Evolutionary conservation across 2,797 vertebrate species (phyloP).

Genomic region (Gambelia wislizenii): DNA sequence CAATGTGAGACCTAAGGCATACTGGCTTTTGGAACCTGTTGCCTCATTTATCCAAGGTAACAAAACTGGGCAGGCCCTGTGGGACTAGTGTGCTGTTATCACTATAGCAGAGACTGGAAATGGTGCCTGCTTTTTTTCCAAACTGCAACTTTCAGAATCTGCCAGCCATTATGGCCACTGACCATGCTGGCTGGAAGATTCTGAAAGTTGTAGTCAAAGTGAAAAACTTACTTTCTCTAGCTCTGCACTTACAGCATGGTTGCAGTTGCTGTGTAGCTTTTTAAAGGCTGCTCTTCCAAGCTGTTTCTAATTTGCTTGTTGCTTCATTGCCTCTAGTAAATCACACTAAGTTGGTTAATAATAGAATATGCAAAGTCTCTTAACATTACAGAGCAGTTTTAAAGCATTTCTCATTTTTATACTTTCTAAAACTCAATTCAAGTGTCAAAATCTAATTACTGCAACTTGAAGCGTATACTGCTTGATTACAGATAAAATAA

Average conservation of each 20-base stretch:
- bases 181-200: too few relatives aligned
- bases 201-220: too few relatives aligned
- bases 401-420: constrained; percentile 71
- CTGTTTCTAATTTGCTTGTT: constrained; percentile 18
- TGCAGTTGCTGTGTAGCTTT: constrained; percentile 1
- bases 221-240: too few relatives aligned
- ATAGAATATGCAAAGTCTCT: constrained; percentile 53
- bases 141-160: too few relatives aligned
- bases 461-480: constrained; percentile 40
- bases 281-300: constrained; percentile 4
- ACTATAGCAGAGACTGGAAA: not conserved
- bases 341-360: constrained; percentile 63
- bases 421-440: constrained; percentile 67
- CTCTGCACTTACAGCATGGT: not conserved
- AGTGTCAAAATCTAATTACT: constrained; percentile 72
- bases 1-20: too few relatives aligned
- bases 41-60: not conserved
- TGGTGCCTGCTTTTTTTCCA: too few relatives aligned
- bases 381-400: constrained; percentile 42
- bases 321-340: constrained; percentile 52
- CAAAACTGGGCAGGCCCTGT: not conserved
- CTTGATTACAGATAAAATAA: constrained; percentile 48
- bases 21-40: not conserved
- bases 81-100: not conserved
- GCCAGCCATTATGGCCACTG: too few relatives aligned